These are phyloP conservation scores for Trachelus tabidus DNA, from an alignment of 2,888 invertebrate genomes.

Conservation along the genomic window DNA sequence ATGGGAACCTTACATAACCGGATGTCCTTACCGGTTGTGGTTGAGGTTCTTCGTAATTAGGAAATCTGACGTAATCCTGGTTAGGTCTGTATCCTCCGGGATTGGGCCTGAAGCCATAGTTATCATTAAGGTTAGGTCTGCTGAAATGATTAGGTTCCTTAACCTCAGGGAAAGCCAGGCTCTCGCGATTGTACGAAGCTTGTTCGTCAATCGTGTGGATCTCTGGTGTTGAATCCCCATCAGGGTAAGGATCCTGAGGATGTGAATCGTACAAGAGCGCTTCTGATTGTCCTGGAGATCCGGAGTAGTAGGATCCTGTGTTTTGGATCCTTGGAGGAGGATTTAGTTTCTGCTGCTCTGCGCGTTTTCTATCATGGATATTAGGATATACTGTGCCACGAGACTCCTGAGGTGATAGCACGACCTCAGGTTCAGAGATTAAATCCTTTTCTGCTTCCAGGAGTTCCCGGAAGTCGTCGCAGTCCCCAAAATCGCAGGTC, in stretches of 20 bases:
- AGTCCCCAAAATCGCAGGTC: neutral
- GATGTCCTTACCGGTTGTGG: slow-evolving; percentile 13
- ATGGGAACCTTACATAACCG: slow-evolving; percentile 49
- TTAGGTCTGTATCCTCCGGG: slow-evolving; percentile 13
- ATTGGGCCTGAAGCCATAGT: neutral
- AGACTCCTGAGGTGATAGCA: slow-evolving; percentile 29
- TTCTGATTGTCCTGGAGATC: slow-evolving; percentile 4
- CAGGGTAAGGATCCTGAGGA: slow-evolving; percentile 6
- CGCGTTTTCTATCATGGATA: slow-evolving; percentile 14
- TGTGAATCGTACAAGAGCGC: slow-evolving; percentile 11
- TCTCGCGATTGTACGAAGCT: neutral
- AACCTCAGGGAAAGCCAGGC: neutral
- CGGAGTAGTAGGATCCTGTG: neutral
- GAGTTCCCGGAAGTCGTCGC: slow-evolving; percentile 15
- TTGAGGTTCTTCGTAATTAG: slow-evolving; percentile 31
- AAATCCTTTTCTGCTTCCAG: slow-evolving; percentile 28
- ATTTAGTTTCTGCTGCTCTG: slow-evolving; percentile 9
- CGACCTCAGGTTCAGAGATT: slow-evolving; percentile 33
- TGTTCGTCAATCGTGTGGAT: slow-evolving; percentile 29
- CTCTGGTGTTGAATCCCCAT: slow-evolving; percentile 14
- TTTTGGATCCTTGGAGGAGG: neutral
- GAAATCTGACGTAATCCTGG: slow-evolving; percentile 42
- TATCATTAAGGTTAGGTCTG: neutral
- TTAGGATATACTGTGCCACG: slow-evolving; percentile 10
- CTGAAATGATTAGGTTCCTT: neutral